These are phyloP conservation scores for Mesodorylaimus sp. DNA, from an alignment of 2,888 invertebrate species.

Conservation along the genomic window DNA sequence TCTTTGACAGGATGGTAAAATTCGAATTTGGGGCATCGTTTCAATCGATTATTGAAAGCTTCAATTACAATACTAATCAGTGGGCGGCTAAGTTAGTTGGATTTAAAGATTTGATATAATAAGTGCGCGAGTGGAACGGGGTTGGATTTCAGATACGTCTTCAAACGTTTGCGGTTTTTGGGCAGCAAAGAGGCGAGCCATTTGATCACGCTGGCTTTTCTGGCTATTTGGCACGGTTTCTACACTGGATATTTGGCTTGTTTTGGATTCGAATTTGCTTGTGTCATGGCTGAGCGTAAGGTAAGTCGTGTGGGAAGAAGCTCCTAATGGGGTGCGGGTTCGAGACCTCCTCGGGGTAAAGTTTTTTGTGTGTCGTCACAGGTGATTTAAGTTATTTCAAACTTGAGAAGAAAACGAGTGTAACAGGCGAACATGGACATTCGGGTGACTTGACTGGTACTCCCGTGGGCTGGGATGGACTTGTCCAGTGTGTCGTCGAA, in stretches of 20 bases:
- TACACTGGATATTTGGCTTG: slow-evolving; percentile 81
- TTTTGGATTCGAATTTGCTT: slow-evolving; percentile 73
- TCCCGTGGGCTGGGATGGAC: too few relatives aligned
- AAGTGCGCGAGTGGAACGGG: background rate
- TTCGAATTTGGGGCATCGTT: slow-evolving; percentile 67
- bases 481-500: too few relatives aligned
- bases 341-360: too few relatives aligned
- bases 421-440: too few relatives aligned
- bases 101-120: background rate
- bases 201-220: slow-evolving; percentile 56
- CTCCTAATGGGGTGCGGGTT: too few relatives aligned
- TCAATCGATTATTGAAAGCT: slow-evolving; percentile 60
- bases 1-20: too few relatives aligned
- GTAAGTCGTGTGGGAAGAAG: too few relatives aligned
- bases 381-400: too few relatives aligned
- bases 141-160: slow-evolving; percentile 67
- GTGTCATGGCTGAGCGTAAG: slow-evolving; percentile 66
- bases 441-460: too few relatives aligned
- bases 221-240: slow-evolving; percentile 89
- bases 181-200: slow-evolving; percentile 64
- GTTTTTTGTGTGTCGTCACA: too few relatives aligned
- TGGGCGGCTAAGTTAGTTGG: slow-evolving; percentile 59
- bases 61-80: slow-evolving; percentile 84
- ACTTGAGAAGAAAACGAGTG: too few relatives aligned
- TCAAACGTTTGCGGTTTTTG: slow-evolving; percentile 74